Percentiles rank a stretch among this genome's conserved stretches.
Evolutionary conservation across 2,113 vertebrate species (phyloP).

Genomic region (Cyrtonyx montezumae): DNA sequence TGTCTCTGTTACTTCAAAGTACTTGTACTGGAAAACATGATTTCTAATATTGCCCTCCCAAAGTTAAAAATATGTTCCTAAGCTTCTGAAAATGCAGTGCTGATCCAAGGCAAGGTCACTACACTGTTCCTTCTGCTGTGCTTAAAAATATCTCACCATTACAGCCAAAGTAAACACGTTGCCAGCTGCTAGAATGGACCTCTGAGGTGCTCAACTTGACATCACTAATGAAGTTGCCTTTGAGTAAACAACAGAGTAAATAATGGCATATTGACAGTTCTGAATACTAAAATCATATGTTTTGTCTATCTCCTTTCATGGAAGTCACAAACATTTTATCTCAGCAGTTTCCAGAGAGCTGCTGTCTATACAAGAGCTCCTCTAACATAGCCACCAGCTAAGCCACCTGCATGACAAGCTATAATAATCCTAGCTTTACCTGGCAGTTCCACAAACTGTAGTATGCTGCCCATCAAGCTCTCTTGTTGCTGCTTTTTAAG

Average conservation of each 20-base stretch:
- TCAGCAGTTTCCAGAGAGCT: not conserved
- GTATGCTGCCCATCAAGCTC: not conserved
- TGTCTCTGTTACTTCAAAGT: not conserved
- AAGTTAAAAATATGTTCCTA: slow-evolving; percentile 1
- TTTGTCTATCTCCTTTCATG: not conserved
- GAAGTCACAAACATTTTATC: not conserved
- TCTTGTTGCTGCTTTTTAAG: not conserved
- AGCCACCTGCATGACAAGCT: not conserved
- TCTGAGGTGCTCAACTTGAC: not conserved
- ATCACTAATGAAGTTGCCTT: not conserved
- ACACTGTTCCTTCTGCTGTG: not conserved
- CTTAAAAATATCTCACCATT: not conserved
- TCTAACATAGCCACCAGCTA: not conserved
- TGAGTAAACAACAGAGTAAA: not conserved
- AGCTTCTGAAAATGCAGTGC: not conserved
- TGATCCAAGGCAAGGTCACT: slow-evolving; percentile 2
- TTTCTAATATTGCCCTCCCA: not conserved
- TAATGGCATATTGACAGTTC: not conserved
- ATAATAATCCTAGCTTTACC: not conserved
- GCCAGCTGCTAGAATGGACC: not conserved
- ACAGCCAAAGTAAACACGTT: not conserved
- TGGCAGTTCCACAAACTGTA: not conserved
- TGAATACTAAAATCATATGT: not conserved
- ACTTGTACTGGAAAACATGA: not conserved
- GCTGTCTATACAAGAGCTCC: not conserved